Base-by-base conservation (phyloP, 1,140 invertebrate species). In the Lordiphosa clarofinis region DNA sequence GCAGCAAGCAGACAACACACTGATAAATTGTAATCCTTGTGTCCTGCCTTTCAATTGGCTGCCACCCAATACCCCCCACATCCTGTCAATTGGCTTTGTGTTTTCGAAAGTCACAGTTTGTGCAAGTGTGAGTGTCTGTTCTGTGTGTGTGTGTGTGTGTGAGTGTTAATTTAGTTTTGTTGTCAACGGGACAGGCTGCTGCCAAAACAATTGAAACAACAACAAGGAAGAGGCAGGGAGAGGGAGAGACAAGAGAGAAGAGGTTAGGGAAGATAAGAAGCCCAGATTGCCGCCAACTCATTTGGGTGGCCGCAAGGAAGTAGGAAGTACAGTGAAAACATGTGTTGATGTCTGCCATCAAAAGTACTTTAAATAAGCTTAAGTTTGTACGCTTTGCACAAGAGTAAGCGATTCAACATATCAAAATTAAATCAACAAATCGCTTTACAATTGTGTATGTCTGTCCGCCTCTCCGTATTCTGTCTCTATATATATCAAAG, bases 131-230 rank as follows among this genome's bases (percentile, higher is more conserved):
- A n/a, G n/a, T n/a, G n/a, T n/a, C n/a, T n/a, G n/a, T n/a, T n/a
- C n/a, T n/a, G 43, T 56, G 21, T 55, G 35, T 44, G 42, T 43
- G 38, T 65, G 40, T 19, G 21, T 58, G 24, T 53, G 57, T 71
- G 58, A n/a, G 75, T 72, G 75, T 75, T 81, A 81, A 81, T 81
- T 81, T 82, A 81, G 75, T 81, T 68, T 72, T 75, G 71, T 82
- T 82, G 76, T 81, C 75, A 71, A 63, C 75, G 70, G 71, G 71
- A 59, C 65, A 79, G 60, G 43, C 64, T 56, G 66, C 57, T 47
- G 44, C 8, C 63, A 74, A 75, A 82, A 75, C 71, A 75, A 82
- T 81, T 82, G 76, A 82, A 81, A 81, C 75, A 81, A 81, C 71
- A 81, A 82, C 76, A n/a, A n/a, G n/a, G n/a, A n/a, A n/a, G n/a